Evolutionary conservation across 2,113 vertebrate genomes (phyloP).

Genomic region (Loxodonta africana): DNA sequence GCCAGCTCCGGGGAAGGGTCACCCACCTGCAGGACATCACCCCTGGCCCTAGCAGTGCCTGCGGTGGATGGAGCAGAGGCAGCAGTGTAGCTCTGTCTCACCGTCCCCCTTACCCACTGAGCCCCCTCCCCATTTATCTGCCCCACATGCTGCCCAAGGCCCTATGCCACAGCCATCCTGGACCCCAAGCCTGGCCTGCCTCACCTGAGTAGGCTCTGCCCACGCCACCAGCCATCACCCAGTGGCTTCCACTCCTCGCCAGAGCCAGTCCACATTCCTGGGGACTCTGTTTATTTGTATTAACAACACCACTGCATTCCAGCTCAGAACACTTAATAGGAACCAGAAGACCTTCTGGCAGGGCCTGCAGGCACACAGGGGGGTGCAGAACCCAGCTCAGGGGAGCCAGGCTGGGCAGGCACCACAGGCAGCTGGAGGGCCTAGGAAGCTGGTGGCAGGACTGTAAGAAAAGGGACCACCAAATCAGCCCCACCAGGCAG

Average conservation of each 20-base stretch:
- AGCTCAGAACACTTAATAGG: conserved; percentile 26
- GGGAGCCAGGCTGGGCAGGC: neutral
- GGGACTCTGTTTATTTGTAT: conserved; percentile 32
- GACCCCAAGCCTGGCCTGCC: neutral
- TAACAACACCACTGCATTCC: conserved; percentile 1
- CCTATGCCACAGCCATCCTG: neutral
- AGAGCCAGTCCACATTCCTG: neutral
- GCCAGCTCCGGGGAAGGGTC: neutral
- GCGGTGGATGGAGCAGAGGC: accelerated
- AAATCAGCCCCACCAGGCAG: accelerated
- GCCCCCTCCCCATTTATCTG: neutral
- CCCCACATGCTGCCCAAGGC: neutral
- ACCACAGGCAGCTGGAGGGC: accelerated
- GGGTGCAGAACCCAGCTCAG: neutral
- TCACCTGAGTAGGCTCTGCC: neutral
- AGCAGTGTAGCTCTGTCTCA: accelerated
- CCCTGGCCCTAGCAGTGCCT: neutral
- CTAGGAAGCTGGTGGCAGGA: neutral
- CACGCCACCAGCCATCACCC: accelerated
- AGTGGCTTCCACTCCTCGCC: accelerated
- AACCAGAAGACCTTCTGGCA: conserved; percentile 78
- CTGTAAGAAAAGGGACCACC: neutral
- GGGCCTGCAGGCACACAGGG: neutral
- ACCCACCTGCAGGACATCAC: neutral
- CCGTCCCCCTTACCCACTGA: accelerated